Base-by-base conservation (phyloP, 2,113 vertebrate genomes). In the Thalassoma bifasciatum region DNA sequence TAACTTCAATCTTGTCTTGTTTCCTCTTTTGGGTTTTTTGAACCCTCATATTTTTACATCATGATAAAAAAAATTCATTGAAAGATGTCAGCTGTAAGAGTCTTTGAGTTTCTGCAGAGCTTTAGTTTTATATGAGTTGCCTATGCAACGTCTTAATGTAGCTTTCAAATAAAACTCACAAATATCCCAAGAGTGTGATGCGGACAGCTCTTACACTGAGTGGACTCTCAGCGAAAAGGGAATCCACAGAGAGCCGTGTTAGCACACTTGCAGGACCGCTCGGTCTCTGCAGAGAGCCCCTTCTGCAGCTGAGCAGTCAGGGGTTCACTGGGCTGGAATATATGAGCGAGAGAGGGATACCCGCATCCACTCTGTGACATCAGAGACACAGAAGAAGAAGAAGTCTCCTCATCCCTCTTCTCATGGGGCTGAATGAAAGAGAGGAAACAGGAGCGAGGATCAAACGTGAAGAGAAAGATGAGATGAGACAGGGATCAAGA, bases 321-420 rank as follows among this genome's bases (percentile, higher is more conserved):
- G 34, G 72, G 75, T 38, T 88, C 87, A 86, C 63, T 83, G 87
- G 85, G 72, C 72, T 3, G 80, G 86, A 91, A 89, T 82, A 47
- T 38, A 85, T 86, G 37, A 66, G 72, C 63, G 53, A 72, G 89
- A 73, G 65, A 64, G 81, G 76, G 44, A 71, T 51, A 79, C 70
- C 80, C 65, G 19, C 67, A 26, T 79, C 12, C 71, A 73, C 72
- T 79, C 59, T 44, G 47, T 83, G 73, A 84, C 83, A 78, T 84
- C 81, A 77, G 54, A 75, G 30, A 42, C 56, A 30, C 30, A 73
- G 67, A 50, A 59, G 72, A 58, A 4, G 4, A 77, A 44, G 40
- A 2, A 13, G 40, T 76, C 66, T 50, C 46, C 68, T 62, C 56
- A 0, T 40, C 63, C 9, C 30, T 30, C 13, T 16, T 53, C 38